A percentile compares a stretch with the other conserved stretches of the same genome.
Conservation (phyloP, 30 jellyfish, hydroid and myxozoan species). For the Cassiopea andromeda region DNA sequence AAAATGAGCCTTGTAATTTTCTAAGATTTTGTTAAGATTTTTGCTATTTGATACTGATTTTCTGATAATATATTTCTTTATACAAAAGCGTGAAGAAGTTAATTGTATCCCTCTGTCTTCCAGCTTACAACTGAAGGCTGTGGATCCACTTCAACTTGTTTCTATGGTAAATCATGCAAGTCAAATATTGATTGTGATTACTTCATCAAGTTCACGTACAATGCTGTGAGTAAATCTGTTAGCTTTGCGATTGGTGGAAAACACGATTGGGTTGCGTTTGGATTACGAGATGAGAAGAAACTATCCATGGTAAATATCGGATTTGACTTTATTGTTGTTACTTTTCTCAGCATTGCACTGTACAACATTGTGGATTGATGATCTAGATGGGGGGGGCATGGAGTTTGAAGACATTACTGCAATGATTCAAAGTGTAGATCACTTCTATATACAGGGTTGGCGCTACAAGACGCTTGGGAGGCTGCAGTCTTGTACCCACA, state of each 20-base stretch:
- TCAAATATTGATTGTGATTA: constrained; percentile 15
- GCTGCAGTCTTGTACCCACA: no score
- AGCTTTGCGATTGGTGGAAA: constrained; percentile 18
- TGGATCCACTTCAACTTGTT: constrained; percentile 1
- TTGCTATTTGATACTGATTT: no score
- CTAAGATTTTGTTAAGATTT: no score
- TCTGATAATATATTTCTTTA: not conserved
- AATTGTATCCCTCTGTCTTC: not conserved
- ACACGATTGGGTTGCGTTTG: constrained; percentile 21
- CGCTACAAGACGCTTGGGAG: no score
- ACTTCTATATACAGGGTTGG: no score
- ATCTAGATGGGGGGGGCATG: no score
- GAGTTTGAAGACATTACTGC: no score
- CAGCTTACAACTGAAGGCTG: constrained; percentile 9
- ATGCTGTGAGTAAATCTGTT: not conserved
- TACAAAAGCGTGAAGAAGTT: not conserved
- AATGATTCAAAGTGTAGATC: no score
- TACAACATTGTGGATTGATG: no score
- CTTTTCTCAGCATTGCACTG: no score
- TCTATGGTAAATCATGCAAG: not conserved
- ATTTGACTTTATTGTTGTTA: not conserved
- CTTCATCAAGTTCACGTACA: not conserved
- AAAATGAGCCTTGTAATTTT: no score
- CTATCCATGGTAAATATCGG: not conserved
- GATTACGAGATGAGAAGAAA: not conserved